Evolutionary conservation across 2,113 vertebrate genomes (phyloP).

Genomic region (Panthera tigris): DNA sequence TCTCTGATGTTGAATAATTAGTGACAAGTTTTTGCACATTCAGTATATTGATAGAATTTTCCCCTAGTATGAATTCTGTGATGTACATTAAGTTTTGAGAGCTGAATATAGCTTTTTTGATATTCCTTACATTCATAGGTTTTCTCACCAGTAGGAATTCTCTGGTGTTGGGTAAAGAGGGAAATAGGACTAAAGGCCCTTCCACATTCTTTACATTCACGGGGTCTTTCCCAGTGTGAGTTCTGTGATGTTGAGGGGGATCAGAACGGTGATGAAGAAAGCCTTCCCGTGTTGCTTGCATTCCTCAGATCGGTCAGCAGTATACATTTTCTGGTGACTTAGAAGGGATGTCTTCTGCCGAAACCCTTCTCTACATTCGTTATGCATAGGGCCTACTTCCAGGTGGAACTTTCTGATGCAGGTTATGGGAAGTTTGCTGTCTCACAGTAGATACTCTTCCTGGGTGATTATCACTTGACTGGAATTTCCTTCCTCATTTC

Average conservation of each 20-base stretch:
- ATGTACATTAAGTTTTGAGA: background rate
- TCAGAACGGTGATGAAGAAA: background rate
- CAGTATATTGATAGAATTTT: background rate
- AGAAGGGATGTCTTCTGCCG: background rate
- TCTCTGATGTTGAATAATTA: background rate
- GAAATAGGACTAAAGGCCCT: background rate
- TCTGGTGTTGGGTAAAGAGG: background rate
- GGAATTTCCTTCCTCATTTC: background rate
- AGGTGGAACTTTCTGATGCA: background rate
- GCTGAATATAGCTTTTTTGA: background rate
- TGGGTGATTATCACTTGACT: background rate
- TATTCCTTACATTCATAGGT: background rate
- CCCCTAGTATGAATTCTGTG: background rate
- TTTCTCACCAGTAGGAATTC: background rate
- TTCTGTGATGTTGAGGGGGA: background rate
- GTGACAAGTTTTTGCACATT: background rate
- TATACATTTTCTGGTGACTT: background rate
- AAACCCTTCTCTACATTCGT: background rate
- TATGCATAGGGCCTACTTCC: background rate
- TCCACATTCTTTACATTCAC: background rate
- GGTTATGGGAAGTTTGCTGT: background rate
- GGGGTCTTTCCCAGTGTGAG: background rate
- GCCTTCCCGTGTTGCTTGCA: background rate
- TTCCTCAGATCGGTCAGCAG: background rate
- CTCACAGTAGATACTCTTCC: background rate